Conservation (phyloP, 2,797 vertebrate genomes). For the Siniperca undulata region DNA sequence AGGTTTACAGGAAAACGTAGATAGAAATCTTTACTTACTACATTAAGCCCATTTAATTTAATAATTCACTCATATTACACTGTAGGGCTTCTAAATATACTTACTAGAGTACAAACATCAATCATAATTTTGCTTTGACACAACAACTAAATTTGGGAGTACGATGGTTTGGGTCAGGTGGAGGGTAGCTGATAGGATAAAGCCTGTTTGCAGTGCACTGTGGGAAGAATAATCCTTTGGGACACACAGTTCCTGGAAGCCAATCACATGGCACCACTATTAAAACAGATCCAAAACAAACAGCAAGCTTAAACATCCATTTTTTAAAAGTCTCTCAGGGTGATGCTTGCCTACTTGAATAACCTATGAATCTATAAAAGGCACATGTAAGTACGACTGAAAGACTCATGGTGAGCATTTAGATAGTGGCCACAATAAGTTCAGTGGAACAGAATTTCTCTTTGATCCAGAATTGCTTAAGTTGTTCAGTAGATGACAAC, state of each 20-base stretch:
- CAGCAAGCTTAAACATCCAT: slow-evolving; percentile 31
- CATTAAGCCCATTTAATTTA: slow-evolving; percentile 7
- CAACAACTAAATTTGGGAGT: slow-evolving; percentile 24
- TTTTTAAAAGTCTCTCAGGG: neutral
- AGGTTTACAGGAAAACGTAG: slow-evolving; percentile 11
- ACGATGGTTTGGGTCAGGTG: slow-evolving; percentile 12
- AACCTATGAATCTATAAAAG: neutral
- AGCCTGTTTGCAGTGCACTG: slow-evolving; percentile 45
- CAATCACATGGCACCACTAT: slow-evolving; percentile 49
- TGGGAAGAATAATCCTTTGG: slow-evolving; percentile 50
- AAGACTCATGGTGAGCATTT: neutral
- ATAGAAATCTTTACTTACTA: neutral
- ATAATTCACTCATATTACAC: slow-evolving; percentile 6
- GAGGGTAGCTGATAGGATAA: slow-evolving; percentile 35
- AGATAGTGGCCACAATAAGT: neutral
- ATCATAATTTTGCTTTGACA: slow-evolving; percentile 23
- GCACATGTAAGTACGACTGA: neutral
- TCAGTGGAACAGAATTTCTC: neutral
- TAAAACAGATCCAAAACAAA: slow-evolving; percentile 62
- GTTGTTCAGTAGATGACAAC: slow-evolving; percentile 38
- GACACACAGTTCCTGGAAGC: slow-evolving; percentile 49
- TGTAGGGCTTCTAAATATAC: neutral
- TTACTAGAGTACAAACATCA: neutral
- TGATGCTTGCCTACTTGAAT: neutral
- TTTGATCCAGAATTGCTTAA: slow-evolving; percentile 6